Evolutionary conservation across 2,888 invertebrate genomes (phyloP).

Genomic region (Operophtera brumata): DNA sequence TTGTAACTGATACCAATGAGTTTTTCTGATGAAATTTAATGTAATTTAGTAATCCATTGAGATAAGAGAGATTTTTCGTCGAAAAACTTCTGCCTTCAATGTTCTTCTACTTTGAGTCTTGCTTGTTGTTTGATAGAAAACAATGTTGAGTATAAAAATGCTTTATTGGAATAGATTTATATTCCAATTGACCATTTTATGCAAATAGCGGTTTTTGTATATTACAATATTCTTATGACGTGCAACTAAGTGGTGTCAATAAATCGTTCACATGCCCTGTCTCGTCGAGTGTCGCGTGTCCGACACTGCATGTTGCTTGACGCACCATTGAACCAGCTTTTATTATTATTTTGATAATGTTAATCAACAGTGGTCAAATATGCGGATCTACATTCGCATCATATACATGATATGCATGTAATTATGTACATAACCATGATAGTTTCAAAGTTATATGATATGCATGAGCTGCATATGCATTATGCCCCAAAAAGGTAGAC

Average conservation of each 20-base stretch:
- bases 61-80: not conserved
- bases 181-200: too few species aligned
- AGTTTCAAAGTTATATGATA: too few species aligned
- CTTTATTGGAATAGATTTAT: too few species aligned
- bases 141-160: too few species aligned
- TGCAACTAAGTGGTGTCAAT: slow-evolving; percentile 63
- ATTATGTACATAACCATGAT: too few species aligned
- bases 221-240: slow-evolving; percentile 47
- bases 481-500: too few species aligned
- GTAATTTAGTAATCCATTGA: not conserved
- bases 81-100: not conserved
- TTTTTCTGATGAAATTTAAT: too few species aligned
- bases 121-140: too few species aligned
- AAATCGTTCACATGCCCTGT: slow-evolving; percentile 59
- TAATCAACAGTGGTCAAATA: slow-evolving; percentile 32
- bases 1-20: too few species aligned
- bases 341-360: slow-evolving; percentile 44
- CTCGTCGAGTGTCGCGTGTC: slow-evolving; percentile 58
- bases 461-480: too few species aligned
- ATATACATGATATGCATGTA: too few species aligned
- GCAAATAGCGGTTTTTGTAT: slow-evolving; percentile 7
- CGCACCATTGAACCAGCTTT: slow-evolving; percentile 42
- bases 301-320: slow-evolving; percentile 44
- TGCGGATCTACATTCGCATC: too few species aligned
- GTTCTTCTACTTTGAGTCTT: not conserved